Evolutionary conservation across 2,797 vertebrate genomes (phyloP), one percentile per base, ranked within the genome.

Genomic region (Spatula versicolor): DNA sequence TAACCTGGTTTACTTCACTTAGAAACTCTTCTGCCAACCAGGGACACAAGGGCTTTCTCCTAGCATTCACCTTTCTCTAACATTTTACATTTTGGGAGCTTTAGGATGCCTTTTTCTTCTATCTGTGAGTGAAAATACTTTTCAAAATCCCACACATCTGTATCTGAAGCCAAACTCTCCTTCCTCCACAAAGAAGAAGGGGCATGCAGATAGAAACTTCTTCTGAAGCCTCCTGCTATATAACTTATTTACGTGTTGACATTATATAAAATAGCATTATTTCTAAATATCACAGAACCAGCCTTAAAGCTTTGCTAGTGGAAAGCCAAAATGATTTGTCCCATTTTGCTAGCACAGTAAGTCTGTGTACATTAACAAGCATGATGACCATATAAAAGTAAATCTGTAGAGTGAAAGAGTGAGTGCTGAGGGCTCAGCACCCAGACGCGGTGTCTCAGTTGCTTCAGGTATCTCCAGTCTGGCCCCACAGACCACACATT

Each of bases 401-500:
- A 28, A 46, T 63, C 28, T 56, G 19, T 0, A 69, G 39, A 45
- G 43, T 6, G 26, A 83, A 75, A 72, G 28, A 46, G 23, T 2
- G 14, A 54, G 33, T 5, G 35, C 30, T 73, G 43, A 64, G 35
- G 30, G 59, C 5, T 2, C 43, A 21, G 33, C 7, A 84, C 39
- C 31, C 17, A 37, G 4, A 22, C 6, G 5, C 3, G 25, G 1
- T 30, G 12, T 25, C 67, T 28, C 22, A 5, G 25, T 23, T 62
- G 56, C 19, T 78, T 39, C 37, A 79, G 33, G 62, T 4, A 68
- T 41, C 28, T 81, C 33, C 28, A 43, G 25, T 25, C 35, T 37
- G 39, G 43, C 35, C 41, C 43, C 28, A 31, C 1, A 22, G 48
- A n/a, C 79, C 43, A 0, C 9, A 1, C 23, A 5, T 11, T 17